These are phyloP conservation scores for Drosophila neonasuta DNA, from an alignment of 2,888 invertebrate species.

Conservation along the genomic window DNA sequence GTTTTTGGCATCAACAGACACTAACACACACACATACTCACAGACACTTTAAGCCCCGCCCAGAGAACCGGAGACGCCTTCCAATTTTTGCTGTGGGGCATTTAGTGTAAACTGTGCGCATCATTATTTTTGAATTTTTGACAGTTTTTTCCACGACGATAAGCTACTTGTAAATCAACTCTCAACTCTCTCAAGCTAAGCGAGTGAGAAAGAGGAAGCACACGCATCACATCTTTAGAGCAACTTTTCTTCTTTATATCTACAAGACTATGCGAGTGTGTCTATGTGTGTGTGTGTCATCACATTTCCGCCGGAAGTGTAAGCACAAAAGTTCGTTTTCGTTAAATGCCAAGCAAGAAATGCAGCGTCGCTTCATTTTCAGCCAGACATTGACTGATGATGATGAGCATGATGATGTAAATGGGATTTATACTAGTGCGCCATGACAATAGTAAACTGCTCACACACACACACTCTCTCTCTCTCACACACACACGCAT, in stretches of 20 bases:
- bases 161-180: conserved; percentile 77
- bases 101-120: conserved; percentile 71
- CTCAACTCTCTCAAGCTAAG: conserved; percentile 47
- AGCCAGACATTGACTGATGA: conserved; percentile 76
- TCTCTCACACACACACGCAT: conserved; percentile 20
- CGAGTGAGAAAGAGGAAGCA: conserved; percentile 37
- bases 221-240: conserved; percentile 59
- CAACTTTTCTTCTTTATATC: conserved; percentile 18
- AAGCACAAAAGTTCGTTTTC: conserved; percentile 75
- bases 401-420: conserved; percentile 79
- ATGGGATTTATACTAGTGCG: conserved; percentile 74
- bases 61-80: conserved; percentile 17
- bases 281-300: conserved; percentile 50
- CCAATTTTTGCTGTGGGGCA: conserved; percentile 26
- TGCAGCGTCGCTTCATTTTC: conserved; percentile 74
- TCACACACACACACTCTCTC: conserved; percentile 34
- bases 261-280: conserved; percentile 8
- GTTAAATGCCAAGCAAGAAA: conserved; percentile 77
- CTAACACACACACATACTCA: neutral
- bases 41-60: neutral
- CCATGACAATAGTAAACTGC: conserved; percentile 75
- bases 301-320: conserved; percentile 78
- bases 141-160: conserved; percentile 73
- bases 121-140: conserved; percentile 77
- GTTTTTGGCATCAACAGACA: conserved; percentile 19